phyloP scores from a whole-genome alignment of 2,888 invertebrate species.

The Netelia virgata region DNA sequence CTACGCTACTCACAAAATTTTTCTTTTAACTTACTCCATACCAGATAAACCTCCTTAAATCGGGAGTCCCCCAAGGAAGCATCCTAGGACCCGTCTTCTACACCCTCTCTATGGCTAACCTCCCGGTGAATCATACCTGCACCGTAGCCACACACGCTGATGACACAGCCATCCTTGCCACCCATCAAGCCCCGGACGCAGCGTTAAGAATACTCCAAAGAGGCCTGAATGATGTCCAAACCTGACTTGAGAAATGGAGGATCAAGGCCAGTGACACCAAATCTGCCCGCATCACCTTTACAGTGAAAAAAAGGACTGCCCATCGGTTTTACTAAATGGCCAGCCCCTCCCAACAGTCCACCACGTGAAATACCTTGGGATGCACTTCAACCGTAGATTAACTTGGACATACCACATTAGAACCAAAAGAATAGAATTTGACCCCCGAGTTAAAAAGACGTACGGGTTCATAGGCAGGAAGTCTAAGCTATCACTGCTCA shows the following conservation, averaged over 20 bases:
- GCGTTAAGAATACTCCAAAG: neutral
- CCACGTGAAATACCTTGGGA: slow-evolving; percentile 71
- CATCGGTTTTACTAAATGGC: slow-evolving; percentile 55
- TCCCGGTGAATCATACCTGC: neutral
- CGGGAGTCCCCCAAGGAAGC: slow-evolving; percentile 68
- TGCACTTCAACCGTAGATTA: slow-evolving; percentile 67
- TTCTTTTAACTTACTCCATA: no score
- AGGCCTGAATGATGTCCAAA: neutral
- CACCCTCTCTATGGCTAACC: slow-evolving; percentile 1
- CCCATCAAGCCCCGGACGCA: neutral
- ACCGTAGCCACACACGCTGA: slow-evolving; percentile 20
- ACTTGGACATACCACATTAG: slow-evolving; percentile 57
- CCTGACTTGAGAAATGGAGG: neutral
- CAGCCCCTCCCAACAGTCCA: slow-evolving; percentile 57
- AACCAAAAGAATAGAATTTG: slow-evolving; percentile 40
- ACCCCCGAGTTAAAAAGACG: slow-evolving; percentile 22
- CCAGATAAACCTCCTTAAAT: no score
- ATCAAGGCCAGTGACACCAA: no score
- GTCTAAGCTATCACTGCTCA: slow-evolving; percentile 31
- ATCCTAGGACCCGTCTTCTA: neutral
- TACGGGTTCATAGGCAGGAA: slow-evolving; percentile 48
- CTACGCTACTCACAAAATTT: no score
- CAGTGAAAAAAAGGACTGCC: slow-evolving; percentile 21
- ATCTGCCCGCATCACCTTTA: no score
- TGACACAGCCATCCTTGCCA: slow-evolving; percentile 1